phyloP scores from a whole-genome alignment of 2,888 invertebrate species.

The Metopia argyrocephala region DNA sequence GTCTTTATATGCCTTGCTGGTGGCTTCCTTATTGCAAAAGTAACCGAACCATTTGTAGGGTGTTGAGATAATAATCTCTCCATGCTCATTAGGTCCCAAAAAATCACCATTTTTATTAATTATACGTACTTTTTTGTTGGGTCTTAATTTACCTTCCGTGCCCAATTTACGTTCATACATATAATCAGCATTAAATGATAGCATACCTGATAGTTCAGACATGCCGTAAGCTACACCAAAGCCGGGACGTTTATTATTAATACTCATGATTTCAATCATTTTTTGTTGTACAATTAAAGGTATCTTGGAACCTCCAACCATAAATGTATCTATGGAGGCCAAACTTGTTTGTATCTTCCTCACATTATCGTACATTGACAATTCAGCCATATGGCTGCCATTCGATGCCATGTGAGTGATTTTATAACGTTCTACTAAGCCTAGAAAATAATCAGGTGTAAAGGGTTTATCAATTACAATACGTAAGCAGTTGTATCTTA shows the following conservation, averaged over 20 bases:
- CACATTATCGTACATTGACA: slow-evolving; percentile 66
- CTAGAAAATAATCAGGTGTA: slow-evolving; percentile 69
- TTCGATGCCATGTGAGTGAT: slow-evolving; percentile 70
- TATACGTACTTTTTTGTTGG: slow-evolving; percentile 71
- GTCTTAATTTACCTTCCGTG: slow-evolving; percentile 70
- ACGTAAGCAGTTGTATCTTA: slow-evolving; percentile 70
- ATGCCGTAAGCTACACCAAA: slow-evolving; percentile 73
- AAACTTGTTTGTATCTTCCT: slow-evolving; percentile 63
- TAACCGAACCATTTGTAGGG: slow-evolving; percentile 72
- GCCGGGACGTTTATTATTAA: slow-evolving; percentile 50
- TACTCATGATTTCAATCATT: slow-evolving; percentile 66
- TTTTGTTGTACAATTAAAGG: slow-evolving; percentile 66
- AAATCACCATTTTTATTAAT: slow-evolving; percentile 70
- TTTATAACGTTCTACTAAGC: slow-evolving; percentile 69
- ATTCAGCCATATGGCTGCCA: slow-evolving; percentile 70
- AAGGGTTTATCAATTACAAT: slow-evolving; percentile 71
- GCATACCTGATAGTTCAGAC: slow-evolving; percentile 69
- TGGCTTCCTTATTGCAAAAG: slow-evolving; percentile 70
- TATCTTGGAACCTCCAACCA: slow-evolving; percentile 72
- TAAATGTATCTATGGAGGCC: slow-evolving; percentile 67
- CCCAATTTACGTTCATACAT: slow-evolving; percentile 62
- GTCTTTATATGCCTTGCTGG: slow-evolving; percentile 66
- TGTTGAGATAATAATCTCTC: slow-evolving; percentile 70
- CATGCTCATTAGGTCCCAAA: slow-evolving; percentile 71
- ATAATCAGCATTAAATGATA: slow-evolving; percentile 67